Conservation (phyloP, 2,797 vertebrate species). For the Scyliorhinus canicula region DNA sequence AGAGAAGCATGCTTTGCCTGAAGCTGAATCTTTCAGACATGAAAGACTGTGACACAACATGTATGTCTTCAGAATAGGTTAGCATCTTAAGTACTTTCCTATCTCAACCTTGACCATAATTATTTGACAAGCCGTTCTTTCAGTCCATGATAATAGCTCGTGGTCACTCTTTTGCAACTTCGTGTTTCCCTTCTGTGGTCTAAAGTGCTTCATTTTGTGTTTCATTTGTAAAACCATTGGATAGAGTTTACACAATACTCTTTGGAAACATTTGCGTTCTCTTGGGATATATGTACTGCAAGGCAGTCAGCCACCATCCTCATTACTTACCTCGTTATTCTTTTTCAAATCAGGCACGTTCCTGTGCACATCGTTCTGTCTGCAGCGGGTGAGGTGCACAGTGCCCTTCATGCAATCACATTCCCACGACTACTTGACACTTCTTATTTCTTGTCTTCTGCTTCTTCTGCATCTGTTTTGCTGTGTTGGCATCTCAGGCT, state of each 20-base stretch:
- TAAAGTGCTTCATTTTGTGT: neutral
- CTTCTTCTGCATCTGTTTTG: no score
- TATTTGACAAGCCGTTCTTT: neutral
- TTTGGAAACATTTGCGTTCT: neutral
- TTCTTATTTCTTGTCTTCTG: neutral
- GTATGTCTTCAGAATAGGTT: neutral
- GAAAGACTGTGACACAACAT: neutral
- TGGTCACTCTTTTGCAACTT: neutral
- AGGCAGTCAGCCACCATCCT: neutral
- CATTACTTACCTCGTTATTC: neutral
- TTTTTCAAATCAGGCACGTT: neutral
- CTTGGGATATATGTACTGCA: neutral
- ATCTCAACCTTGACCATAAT: neutral
- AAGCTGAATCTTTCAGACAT: neutral
- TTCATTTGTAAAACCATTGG: neutral
- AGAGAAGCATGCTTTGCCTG: neutral
- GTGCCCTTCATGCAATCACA: neutral
- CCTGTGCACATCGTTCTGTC: neutral
- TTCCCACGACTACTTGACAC: neutral
- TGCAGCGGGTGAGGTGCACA: neutral
- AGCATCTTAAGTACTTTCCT: neutral
- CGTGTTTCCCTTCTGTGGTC: neutral
- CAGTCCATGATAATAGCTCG: neutral
- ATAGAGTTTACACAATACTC: neutral
- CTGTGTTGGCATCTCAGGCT: no score